Base-by-base conservation (phyloP, 2,888 invertebrate species). In the Tetramorium bicarinatum region DNA sequence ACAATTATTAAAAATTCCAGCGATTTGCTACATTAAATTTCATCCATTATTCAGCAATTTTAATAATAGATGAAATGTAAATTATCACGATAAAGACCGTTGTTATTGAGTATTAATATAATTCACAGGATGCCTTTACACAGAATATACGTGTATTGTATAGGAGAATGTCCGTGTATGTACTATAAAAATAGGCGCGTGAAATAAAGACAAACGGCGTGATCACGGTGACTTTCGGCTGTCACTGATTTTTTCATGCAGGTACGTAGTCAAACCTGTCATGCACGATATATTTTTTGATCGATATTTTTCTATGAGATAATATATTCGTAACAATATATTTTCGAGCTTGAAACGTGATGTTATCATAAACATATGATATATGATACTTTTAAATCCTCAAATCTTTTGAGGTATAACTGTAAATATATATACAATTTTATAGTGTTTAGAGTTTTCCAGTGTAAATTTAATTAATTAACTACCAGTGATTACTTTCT, bases 231-330 rank as follows among this genome's bases (percentile, higher is more conserved):
- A 56, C 38, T 38, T 9, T 41, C 8, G 25, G 34, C 18, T 66
- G n/a, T 29, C 34, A 8, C 18, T 18, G 21, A 44, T 56, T 44
- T 13, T 25, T 47, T 59, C 59, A 25, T 4, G 25, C 21, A 59
- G n/a, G n/a, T 88, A 74, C 38, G 71, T 85, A 52, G 38, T 59
- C 29, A 74, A 66, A 76, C 77, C 44, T 56, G 61, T 41, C 47
- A 66, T 64, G 54, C 79, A 83, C 75, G 61, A 71, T 81, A 88
- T 90, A 90, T 89, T 89, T 91, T 91, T 88, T 77, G 90, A 91
- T 84, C n/a, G 21, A 85, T 86, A 44, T 87, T 87, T 87, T 87
- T 89, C 82, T 87, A 83, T 71, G 84, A 56, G 59, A 56, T 59
- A 84, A 67, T 47, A 67, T 67, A 62, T 38, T 47, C 18, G 47